These are phyloP conservation scores for Rhinogobius similis DNA, from an alignment of 2,113 vertebrate genomes.

Conservation along the genomic window DNA sequence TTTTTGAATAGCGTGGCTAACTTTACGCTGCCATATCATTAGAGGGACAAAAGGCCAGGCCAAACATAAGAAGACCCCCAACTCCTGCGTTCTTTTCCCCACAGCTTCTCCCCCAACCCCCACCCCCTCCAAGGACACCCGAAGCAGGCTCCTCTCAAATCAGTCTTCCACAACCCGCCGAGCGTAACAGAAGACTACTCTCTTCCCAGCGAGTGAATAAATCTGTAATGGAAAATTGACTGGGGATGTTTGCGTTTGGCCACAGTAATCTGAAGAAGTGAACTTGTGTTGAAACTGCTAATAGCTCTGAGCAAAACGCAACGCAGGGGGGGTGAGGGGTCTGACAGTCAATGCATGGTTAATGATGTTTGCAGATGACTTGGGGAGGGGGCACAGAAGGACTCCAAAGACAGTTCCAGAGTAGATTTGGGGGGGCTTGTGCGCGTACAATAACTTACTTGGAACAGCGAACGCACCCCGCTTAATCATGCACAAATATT, in stretches of 20 bases:
- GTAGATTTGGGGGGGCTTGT: constrained; percentile 14
- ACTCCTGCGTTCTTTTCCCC: constrained; percentile 20
- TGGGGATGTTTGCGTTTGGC: constrained; percentile 51
- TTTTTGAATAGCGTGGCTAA: constrained; percentile 59
- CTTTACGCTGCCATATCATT: constrained; percentile 65
- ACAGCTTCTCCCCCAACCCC: constrained; percentile 12
- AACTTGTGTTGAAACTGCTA: constrained; percentile 49
- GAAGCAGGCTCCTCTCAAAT: constrained; percentile 34
- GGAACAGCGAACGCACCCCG: constrained; percentile 1
- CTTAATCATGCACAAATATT: constrained; percentile 18
- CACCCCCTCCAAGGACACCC: constrained; percentile 10
- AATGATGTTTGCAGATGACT: constrained; percentile 70
- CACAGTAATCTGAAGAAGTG: constrained; percentile 40
- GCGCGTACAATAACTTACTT: neutral
- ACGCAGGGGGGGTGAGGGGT: constrained; percentile 30
- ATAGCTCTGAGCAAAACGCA: constrained; percentile 40
- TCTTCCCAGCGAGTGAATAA: constrained; percentile 34
- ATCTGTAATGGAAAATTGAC: constrained; percentile 51
- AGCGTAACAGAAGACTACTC: constrained; percentile 43
- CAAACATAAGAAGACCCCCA: constrained; percentile 53
- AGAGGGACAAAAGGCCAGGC: constrained; percentile 63
- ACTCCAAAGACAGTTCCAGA: constrained; percentile 22
- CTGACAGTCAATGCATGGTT: constrained; percentile 44
- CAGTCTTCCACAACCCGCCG: constrained; percentile 31
- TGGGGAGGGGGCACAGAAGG: constrained; percentile 13